Base-by-base conservation (phyloP, 1,140 invertebrate genomes). In the Pollicipes pollicipes region DNA sequence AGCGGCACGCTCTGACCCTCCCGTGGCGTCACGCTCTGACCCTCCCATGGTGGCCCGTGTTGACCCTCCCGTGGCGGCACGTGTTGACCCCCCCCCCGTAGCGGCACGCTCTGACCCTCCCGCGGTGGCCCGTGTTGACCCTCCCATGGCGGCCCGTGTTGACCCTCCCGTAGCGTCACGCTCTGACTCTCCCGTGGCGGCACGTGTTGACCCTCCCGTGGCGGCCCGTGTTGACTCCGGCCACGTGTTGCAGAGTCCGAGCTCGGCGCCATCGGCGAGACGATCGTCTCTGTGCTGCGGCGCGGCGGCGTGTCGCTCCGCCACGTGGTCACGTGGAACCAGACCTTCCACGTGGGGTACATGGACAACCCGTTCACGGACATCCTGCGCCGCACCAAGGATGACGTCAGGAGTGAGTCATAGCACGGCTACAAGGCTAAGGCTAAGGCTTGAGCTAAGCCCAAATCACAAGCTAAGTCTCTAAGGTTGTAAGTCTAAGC, bases 351-450 rank as follows among this genome's bases (percentile, higher is more conserved):
- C 76, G 85, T 91, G 76, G 88, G 88, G 35, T 89, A 88, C 76
- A 73, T 74, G 28, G 73, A 72, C 26, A 94, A 93, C 83, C 91
- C 91, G 0, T 94, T 94, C 76, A 80, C 86, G 73, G 78, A 86
- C n/a, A 83, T 92, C 31, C 86, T 94, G 16, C 82, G 85, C 27
- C 84, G 89, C 68, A 91, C 90, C 1, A 88, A 88, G 76, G 82
- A 82, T 37, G 86, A 90, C 73, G 88, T 89, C 0, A 83, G 91
- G 80, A 92, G 91, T 93, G 79, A 88, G 88, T 84, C n/a, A n/a
- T n/a, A n/a, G n/a, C n/a, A n/a, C n/a, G n/a, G n/a, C n/a, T n/a
- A n/a, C n/a, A n/a, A n/a, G n/a, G n/a, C n/a, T n/a, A n/a, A n/a
- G n/a, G n/a, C n/a, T n/a, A n/a, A n/a, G n/a, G n/a, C n/a, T n/a